phyloP scores from a whole-genome alignment of 2,888 invertebrate species.

The Xanthorhoe designata region DNA sequence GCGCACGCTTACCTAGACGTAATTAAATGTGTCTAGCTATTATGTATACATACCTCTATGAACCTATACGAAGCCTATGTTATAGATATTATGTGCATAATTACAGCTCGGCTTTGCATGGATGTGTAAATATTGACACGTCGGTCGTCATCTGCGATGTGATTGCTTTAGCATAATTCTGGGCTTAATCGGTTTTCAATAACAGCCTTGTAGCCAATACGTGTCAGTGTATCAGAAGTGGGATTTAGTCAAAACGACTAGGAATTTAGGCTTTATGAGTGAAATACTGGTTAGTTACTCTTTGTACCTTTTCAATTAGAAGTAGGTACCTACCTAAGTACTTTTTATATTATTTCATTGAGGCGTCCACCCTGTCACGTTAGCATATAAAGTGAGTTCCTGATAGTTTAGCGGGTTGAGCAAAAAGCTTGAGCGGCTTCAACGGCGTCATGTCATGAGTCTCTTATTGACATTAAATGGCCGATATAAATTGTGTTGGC shows the following conservation, averaged over 20 bases:
- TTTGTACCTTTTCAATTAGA: not conserved
- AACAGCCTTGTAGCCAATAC: conserved; percentile 31
- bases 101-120: conserved; percentile 54
- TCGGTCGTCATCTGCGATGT: conserved; percentile 43
- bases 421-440: conserved; percentile 62
- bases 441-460: conserved; percentile 57
- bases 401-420: conserved; percentile 62
- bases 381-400: conserved; percentile 76
- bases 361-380: not conserved
- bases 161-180: conserved; percentile 50
- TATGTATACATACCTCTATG: not conserved
- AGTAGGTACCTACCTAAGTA: not conserved
- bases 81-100: conserved; percentile 39
- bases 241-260: conserved; percentile 35
- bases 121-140: conserved; percentile 57
- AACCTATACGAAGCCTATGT: conserved; percentile 9
- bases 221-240: conserved; percentile 34
- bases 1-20: conserved; percentile 30
- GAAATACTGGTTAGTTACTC: not conserved
- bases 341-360: not conserved
- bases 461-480: conserved; percentile 82
- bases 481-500: conserved; percentile 82
- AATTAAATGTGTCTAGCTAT: conserved; percentile 22
- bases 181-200: conserved; percentile 46
- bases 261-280: conserved; percentile 46